phyloP scores from a whole-genome alignment of 2,113 vertebrate species.

The Catharus minimus region DNA sequence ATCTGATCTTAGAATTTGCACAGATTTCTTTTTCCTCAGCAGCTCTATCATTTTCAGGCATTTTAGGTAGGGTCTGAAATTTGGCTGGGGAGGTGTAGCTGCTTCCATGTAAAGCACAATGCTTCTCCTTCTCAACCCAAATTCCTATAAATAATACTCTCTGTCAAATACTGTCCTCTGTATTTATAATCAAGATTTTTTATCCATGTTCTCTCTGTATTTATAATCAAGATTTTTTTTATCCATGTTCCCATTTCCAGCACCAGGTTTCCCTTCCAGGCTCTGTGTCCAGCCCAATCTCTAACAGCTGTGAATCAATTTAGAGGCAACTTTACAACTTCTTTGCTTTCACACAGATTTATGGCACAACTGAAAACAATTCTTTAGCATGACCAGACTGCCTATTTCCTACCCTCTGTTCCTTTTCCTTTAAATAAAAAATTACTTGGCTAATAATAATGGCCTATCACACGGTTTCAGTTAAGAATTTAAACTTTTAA shows the following conservation, averaged over 20 bases:
- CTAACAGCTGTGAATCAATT: background rate
- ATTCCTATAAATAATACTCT: background rate
- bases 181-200: background rate
- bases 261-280: background rate
- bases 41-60: background rate
- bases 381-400: background rate
- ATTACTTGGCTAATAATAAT: background rate
- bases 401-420: background rate
- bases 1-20: background rate
- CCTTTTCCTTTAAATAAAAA: background rate
- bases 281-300: background rate
- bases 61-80: background rate
- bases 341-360: background rate
- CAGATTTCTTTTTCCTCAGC: background rate
- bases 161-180: background rate
- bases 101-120: background rate
- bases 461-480: background rate
- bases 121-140: background rate
- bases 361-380: background rate
- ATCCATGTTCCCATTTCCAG: background rate
- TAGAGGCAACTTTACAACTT: background rate
- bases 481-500: background rate
- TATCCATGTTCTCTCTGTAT: background rate
- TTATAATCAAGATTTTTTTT: background rate
- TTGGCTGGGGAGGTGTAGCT: background rate